These are phyloP conservation scores for Parapristionchus giblindavisi DNA, from an alignment of 2,888 invertebrate species.

Conservation along the genomic window DNA sequence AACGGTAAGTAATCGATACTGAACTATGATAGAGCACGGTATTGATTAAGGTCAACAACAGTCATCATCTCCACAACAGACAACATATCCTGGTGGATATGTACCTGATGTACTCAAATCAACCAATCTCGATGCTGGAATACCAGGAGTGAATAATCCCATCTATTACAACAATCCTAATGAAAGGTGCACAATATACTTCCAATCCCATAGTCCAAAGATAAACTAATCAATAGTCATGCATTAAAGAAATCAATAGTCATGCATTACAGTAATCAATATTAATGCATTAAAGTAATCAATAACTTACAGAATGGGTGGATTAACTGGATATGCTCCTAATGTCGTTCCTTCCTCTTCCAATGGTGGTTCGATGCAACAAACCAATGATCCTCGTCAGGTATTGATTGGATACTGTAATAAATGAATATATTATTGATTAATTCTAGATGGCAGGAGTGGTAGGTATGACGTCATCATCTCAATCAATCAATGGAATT, in stretches of 20 bases:
- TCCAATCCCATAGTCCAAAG: too few relatives aligned
- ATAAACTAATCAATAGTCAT: too few relatives aligned
- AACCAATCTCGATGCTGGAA: constrained; percentile 8
- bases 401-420: constrained; percentile 25
- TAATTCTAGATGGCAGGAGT: constrained; percentile 20
- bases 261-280: too few relatives aligned
- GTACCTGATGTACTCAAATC: constrained; percentile 4
- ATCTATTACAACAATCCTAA: constrained; percentile 9
- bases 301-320: constrained; percentile 28
- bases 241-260: too few relatives aligned
- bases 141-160: constrained; percentile 24
- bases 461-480: constrained; percentile 12
- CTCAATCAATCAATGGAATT: background rate
- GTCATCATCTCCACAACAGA: background rate
- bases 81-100: constrained; percentile 28
- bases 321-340: constrained; percentile 19
- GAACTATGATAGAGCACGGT: too few relatives aligned
- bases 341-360: background rate
- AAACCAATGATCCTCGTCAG: constrained; percentile 9
- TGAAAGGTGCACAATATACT: too few relatives aligned
- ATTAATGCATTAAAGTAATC: too few relatives aligned
- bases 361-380: background rate
- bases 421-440: background rate
- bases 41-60: background rate
- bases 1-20: constrained; percentile 25